Percentiles rank a stretch among this genome's conserved stretches.
These are phyloP conservation scores for Diglossa cyanea DNA, from an alignment of 2,797 vertebrate species.

Conservation along the genomic window DNA sequence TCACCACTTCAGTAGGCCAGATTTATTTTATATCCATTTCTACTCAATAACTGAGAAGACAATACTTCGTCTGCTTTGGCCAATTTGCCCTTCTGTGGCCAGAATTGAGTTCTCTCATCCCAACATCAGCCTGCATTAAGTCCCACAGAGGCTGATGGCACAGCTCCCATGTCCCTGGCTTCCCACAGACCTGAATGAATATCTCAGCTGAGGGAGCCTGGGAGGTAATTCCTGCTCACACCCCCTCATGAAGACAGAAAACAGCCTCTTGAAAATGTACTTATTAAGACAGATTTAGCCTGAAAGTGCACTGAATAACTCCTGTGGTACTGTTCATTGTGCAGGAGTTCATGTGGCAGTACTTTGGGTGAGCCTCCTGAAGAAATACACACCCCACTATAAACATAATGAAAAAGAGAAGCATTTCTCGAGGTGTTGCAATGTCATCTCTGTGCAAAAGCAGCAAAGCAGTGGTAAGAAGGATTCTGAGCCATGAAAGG, in stretches of 20 bases:
- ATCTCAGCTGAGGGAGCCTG: background rate
- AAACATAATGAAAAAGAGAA: background rate
- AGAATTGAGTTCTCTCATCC: background rate
- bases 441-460: background rate
- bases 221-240: background rate
- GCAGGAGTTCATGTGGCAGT: background rate
- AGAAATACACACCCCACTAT: background rate
- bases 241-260: background rate
- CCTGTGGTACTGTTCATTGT: background rate
- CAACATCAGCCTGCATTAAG: background rate
- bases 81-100: background rate
- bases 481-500: background rate
- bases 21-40: background rate
- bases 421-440: background rate
- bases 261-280: background rate
- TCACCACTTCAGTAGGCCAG: background rate
- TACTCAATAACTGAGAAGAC: background rate
- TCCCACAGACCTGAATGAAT: background rate
- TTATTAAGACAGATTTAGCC: background rate
- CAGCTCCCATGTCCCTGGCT: rapidly evolving
- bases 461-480: background rate
- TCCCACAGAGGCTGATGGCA: background rate
- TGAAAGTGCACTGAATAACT: background rate
- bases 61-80: background rate
- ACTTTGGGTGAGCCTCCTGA: background rate